A percentile compares a stretch with the other conserved stretches of the same genome.
Conservation (phyloP, 1,140 invertebrate species). For the Macrobrachium nipponense region DNA sequence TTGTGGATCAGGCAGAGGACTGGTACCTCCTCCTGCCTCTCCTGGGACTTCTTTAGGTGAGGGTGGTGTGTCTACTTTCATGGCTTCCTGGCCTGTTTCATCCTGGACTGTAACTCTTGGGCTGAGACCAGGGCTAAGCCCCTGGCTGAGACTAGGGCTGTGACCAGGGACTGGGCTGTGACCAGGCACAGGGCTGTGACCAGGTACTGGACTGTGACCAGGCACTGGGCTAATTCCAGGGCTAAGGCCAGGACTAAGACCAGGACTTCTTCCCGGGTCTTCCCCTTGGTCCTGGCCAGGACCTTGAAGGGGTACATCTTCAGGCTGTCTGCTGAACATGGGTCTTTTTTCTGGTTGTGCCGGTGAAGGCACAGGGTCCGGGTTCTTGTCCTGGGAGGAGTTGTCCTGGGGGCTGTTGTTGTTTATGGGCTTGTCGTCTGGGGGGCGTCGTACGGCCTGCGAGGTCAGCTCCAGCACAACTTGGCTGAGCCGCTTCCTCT, state of each 20-base stretch:
- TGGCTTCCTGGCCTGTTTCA: slow-evolving; percentile 61
- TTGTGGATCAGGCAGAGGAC: slow-evolving; percentile 28
- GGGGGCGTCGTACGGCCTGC: slow-evolving; percentile 67
- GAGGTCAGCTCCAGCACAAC: slow-evolving; percentile 78
- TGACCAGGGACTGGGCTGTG: slow-evolving; percentile 38
- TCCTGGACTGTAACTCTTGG: slow-evolving; percentile 58
- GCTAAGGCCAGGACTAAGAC: slow-evolving; percentile 40
- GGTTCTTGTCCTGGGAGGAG: slow-evolving; percentile 60
- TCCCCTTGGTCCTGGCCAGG: slow-evolving; percentile 48
- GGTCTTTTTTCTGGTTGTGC: slow-evolving; percentile 40
- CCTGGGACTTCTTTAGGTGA: slow-evolving; percentile 56
- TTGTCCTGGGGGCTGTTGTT: slow-evolving; percentile 63
- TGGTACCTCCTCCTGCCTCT: slow-evolving; percentile 18
- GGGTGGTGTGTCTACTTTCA: slow-evolving; percentile 62
- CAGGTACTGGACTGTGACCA: slow-evolving; percentile 34
- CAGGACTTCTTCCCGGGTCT: slow-evolving; percentile 36
- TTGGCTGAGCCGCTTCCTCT: slow-evolving; percentile 80
- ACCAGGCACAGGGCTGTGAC: slow-evolving; percentile 33
- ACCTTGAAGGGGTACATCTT: slow-evolving; percentile 44
- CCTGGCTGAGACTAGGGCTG: slow-evolving; percentile 40
- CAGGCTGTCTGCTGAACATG: slow-evolving; percentile 57
- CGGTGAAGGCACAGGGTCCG: slow-evolving; percentile 47
- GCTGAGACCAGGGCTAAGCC: slow-evolving; percentile 52
- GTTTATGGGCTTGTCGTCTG: slow-evolving; percentile 66
- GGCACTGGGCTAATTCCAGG: slow-evolving; percentile 25